Evolutionary conservation across 2,113 vertebrate genomes (phyloP).

Genomic region (Coregonus clupeaformis): DNA sequence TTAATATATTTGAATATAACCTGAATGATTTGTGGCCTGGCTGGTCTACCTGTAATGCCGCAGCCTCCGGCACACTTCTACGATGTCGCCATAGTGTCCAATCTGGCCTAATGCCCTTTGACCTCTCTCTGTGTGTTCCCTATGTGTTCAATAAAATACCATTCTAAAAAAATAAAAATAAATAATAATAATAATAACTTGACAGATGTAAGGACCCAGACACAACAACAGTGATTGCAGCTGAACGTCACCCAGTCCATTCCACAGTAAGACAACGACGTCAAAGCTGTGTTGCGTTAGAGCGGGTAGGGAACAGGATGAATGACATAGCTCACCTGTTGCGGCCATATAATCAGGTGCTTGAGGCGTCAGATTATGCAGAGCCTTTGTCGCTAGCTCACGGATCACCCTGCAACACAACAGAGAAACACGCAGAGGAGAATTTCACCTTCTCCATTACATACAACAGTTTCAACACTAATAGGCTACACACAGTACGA

Average conservation of each 20-base stretch:
- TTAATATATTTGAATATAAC: not conserved
- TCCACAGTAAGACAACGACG: not conserved
- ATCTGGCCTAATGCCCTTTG: too few relatives aligned
- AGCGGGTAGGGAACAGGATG: slow-evolving; percentile 31
- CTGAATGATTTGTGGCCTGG: not conserved
- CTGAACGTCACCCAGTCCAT: not conserved
- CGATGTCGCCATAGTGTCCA: too few relatives aligned
- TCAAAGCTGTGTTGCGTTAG: too few relatives aligned
- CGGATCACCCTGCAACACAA: slow-evolving; percentile 78
- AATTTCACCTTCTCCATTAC: too few relatives aligned
- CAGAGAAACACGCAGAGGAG: not conserved
- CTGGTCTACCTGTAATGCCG: too few relatives aligned
- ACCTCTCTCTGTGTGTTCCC: too few relatives aligned
- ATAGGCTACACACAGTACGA: too few relatives aligned
- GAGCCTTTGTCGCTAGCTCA: slow-evolving; percentile 84
- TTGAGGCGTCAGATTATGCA: slow-evolving; percentile 84
- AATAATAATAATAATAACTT: too few relatives aligned
- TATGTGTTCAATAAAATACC: too few relatives aligned
- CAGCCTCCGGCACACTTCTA: too few relatives aligned
- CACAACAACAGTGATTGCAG: not conserved
- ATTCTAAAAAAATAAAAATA: too few relatives aligned
- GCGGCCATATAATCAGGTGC: slow-evolving; percentile 82
- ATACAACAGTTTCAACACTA: not conserved
- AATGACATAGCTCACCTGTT: slow-evolving; percentile 75
- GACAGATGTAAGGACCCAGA: too few relatives aligned